Evolutionary conservation across 2,113 vertebrate species (phyloP).

Genomic region (Caranx melampygus): DNA sequence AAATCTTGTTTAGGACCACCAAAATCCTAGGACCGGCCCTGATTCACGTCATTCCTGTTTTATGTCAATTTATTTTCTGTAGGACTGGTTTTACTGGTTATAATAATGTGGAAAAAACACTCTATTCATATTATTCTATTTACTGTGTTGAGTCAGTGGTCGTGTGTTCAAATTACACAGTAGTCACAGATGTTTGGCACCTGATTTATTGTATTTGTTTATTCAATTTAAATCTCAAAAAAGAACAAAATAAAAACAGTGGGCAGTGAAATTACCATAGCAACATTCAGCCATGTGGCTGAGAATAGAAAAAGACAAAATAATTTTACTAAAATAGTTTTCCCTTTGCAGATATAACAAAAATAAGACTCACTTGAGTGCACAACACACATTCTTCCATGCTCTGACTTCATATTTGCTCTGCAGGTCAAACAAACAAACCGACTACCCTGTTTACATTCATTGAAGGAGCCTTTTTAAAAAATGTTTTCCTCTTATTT

Average conservation of each 20-base stretch:
- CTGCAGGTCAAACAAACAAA: slow-evolving; percentile 37
- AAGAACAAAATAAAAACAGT: slow-evolving; percentile 4
- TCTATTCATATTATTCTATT: background rate
- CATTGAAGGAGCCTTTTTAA: slow-evolving; percentile 35
- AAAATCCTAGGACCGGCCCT: no score
- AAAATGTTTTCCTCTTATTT: slow-evolving; percentile 36
- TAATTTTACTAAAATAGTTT: slow-evolving; percentile 9
- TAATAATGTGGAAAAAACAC: background rate
- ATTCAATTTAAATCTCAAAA: slow-evolving; percentile 28
- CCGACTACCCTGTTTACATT: slow-evolving; percentile 36
- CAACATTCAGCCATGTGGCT: slow-evolving; percentile 6
- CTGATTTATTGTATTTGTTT: slow-evolving; percentile 41
- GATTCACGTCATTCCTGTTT: no score
- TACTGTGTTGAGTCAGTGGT: background rate
- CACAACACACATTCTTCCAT: slow-evolving; percentile 21
- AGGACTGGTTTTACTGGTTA: background rate
- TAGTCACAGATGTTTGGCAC: slow-evolving; percentile 32
- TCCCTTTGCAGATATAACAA: slow-evolving; percentile 6
- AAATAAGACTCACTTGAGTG: slow-evolving; percentile 21
- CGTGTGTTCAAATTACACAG: background rate
- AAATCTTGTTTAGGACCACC: no score
- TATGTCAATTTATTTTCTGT: no score
- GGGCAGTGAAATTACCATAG: slow-evolving; percentile 20
- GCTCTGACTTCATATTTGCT: slow-evolving; percentile 45
- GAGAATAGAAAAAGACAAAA: slow-evolving; percentile 17